These are phyloP conservation scores for Pseudopodoces humilis DNA, from an alignment of 2,113 vertebrate genomes.

Conservation along the genomic window DNA sequence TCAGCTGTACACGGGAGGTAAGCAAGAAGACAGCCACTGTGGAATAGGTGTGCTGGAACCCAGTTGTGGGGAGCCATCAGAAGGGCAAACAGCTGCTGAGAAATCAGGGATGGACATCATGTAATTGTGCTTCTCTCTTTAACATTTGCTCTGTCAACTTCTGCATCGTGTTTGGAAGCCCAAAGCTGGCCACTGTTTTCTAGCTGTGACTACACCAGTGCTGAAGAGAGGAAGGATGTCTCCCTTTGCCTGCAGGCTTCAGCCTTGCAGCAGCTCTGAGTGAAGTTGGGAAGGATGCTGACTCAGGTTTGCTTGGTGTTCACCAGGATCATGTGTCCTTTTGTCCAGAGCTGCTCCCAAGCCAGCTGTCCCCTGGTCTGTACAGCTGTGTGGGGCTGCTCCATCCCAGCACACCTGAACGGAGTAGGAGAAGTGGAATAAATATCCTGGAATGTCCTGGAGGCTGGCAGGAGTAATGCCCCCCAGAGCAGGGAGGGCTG, in stretches of 20 bases:
- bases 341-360: neutral
- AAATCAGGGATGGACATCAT: neutral
- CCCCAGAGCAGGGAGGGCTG: neutral
- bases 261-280: neutral
- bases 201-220: neutral
- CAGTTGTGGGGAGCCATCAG: neutral
- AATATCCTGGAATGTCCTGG: neutral
- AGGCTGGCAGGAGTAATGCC: fast-evolving
- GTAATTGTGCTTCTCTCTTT: neutral
- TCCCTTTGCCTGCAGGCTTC: neutral
- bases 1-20: neutral
- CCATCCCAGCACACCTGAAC: neutral
- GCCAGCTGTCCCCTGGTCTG: neutral
- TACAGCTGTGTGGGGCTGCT: neutral
- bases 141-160: neutral
- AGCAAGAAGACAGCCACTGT: neutral
- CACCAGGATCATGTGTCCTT: neutral
- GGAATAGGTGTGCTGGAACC: neutral
- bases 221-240: neutral
- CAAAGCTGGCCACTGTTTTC: neutral
- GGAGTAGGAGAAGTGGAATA: neutral
- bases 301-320: neutral
- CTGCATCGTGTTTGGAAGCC: neutral
- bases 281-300: neutral
- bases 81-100: neutral